phyloP scores from a whole-genome alignment of 2,113 vertebrate species.

The Origma solitaria region DNA sequence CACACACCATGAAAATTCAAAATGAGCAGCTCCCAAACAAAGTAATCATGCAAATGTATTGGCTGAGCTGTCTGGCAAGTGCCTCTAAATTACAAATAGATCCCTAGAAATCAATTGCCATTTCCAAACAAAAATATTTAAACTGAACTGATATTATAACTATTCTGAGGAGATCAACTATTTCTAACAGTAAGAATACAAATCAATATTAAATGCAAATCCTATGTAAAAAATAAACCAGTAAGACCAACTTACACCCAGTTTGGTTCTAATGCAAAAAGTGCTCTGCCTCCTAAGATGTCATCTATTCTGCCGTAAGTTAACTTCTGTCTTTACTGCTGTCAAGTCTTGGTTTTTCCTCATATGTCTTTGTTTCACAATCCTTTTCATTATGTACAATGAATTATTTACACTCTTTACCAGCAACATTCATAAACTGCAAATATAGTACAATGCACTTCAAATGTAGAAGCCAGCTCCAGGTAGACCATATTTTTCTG shows the following conservation, averaged over 20 bases:
- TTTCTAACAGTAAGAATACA: background rate
- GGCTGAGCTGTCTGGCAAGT: background rate
- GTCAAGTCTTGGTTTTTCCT: background rate
- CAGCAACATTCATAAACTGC: background rate
- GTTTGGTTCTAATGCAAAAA: background rate
- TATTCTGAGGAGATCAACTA: background rate
- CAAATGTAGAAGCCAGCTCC: background rate
- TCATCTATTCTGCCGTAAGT: background rate
- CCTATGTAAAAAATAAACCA: background rate
- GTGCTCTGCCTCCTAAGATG: background rate
- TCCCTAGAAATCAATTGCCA: background rate
- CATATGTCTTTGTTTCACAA: background rate
- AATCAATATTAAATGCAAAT: background rate
- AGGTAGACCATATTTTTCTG: background rate
- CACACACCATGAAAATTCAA: background rate
- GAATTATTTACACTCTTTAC: background rate
- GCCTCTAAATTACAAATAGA: background rate
- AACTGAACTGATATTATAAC: background rate
- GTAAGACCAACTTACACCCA: background rate
- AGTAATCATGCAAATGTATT: background rate
- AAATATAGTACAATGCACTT: background rate
- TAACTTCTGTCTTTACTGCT: background rate
- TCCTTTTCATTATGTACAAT: background rate
- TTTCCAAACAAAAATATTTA: slow-evolving; percentile 12
- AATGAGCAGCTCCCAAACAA: background rate